Conservation (phyloP, 1,140 invertebrate species). For the Papilio polyxenes region DNA sequence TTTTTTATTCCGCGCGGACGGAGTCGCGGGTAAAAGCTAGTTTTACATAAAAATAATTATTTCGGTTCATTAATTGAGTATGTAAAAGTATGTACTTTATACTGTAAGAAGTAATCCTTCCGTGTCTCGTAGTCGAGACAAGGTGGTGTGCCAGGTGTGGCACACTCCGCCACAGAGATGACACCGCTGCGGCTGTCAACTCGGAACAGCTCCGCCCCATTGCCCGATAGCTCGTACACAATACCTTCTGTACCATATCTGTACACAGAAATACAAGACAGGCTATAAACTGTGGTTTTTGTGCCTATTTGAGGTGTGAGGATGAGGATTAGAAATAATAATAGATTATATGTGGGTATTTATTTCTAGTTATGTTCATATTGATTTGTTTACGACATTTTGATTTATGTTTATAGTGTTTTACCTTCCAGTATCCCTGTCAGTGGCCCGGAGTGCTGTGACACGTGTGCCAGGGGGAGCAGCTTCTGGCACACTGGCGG, state of each 20-base stretch:
- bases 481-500: slow-evolving; percentile 86
- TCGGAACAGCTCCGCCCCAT: slow-evolving; percentile 90
- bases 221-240: slow-evolving; percentile 91
- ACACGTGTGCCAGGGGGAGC: slow-evolving; percentile 86
- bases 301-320: no score
- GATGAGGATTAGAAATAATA: no score
- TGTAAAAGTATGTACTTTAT: slow-evolving; percentile 83
- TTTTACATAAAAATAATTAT: no score
- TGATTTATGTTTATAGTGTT: no score
- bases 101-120: slow-evolving; percentile 91
- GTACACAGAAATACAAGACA: slow-evolving; percentile 2
- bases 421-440: slow-evolving; percentile 90
- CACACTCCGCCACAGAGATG: slow-evolving; percentile 91
- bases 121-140: slow-evolving; percentile 95
- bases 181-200: slow-evolving; percentile 90
- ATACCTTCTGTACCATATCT: slow-evolving; percentile 90
- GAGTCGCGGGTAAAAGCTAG: no score
- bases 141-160: slow-evolving; percentile 81
- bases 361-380: no score
- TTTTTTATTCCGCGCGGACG: no score
- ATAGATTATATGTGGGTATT: no score
- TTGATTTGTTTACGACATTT: not conserved
- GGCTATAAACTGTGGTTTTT: no score
- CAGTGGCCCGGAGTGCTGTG: slow-evolving; percentile 88
- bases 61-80: no score